phyloP scores from a whole-genome alignment of 2,797 vertebrate genomes.

The Alectoris magna region DNA sequence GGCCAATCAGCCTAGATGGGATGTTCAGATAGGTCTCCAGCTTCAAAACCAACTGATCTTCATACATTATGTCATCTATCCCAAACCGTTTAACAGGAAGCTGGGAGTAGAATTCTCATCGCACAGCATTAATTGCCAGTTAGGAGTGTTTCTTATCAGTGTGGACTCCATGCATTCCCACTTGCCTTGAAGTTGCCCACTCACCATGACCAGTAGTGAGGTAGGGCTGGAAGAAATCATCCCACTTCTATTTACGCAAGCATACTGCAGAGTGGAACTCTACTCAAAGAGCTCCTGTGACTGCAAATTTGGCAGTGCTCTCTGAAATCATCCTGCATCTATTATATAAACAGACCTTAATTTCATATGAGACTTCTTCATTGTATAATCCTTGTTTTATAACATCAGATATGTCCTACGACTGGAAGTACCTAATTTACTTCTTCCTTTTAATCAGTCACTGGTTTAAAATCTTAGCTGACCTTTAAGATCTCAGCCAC shows the following conservation, averaged over 20 bases:
- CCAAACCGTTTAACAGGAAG: not conserved
- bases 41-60: not conserved
- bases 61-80: not conserved
- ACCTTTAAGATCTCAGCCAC: not conserved
- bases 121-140: not conserved
- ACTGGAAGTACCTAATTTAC: not conserved
- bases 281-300: not conserved
- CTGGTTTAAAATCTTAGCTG: not conserved
- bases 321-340: not conserved
- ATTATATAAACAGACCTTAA: not conserved
- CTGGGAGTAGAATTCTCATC: not conserved
- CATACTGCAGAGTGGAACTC: not conserved
- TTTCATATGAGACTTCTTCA: not conserved
- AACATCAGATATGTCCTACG: not conserved
- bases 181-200: not conserved
- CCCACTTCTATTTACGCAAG: not conserved
- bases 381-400: not conserved
- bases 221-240: not conserved
- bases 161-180: not conserved
- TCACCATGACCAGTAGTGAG: accelerated
- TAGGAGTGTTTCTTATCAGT: not conserved
- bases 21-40: not conserved
- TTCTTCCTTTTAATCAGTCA: not conserved
- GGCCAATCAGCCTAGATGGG: not conserved
- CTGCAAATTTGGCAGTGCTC: not conserved